Base-by-base conservation (phyloP, 2,113 vertebrate genomes). In the Nycticryphes semicollaris region DNA sequence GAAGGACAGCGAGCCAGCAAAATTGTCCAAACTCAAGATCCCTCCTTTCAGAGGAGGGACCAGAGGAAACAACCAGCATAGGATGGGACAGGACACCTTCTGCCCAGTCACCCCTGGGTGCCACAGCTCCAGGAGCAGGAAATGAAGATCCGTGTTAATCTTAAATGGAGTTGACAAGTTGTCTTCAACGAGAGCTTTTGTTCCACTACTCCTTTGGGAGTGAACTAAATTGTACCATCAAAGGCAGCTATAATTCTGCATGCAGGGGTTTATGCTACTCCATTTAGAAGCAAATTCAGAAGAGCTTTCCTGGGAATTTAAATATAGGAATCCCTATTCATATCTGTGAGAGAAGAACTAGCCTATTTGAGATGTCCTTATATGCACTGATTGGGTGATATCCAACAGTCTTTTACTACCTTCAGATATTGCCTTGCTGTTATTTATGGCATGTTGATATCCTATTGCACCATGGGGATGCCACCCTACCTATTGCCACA, bases 191-290 rank as follows among this genome's bases (percentile, higher is more conserved):
- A 76, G 37, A 83, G 19, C 18, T 85, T 91, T 79, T 79, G 48
- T 68, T 94, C 74, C 33, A 24, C 27, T 43, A 5, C 27, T 79
- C 39, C 48, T 93, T 64, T 45, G 74, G 66, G 48, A 89, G 8
- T 51, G 30, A 91, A 78, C 10, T 60, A 85, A 90, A 91, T 62
- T 57, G 10, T 67, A 67, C 41, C 73, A 74, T 93, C 90, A 79
- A 87, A 95, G n/a, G 15, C 59, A 96, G n/a, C 35, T 94, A 11
- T 64, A 87, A 82, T 92, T 93, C 62, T 79, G 43, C 45, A 45
- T 79, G 43, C 56, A 76, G 14, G 11, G 12, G 28, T 54, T 78
- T 78, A 37, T 30, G 35, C 13, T 76, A 8, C 39, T 82, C 45
- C 22, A 27, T 63, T 94, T 74, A 67, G 60, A 87, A 91, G 33